These are phyloP conservation scores for Polydesmus complanatus DNA, from an alignment of 2,888 invertebrate genomes.

Conservation along the genomic window DNA sequence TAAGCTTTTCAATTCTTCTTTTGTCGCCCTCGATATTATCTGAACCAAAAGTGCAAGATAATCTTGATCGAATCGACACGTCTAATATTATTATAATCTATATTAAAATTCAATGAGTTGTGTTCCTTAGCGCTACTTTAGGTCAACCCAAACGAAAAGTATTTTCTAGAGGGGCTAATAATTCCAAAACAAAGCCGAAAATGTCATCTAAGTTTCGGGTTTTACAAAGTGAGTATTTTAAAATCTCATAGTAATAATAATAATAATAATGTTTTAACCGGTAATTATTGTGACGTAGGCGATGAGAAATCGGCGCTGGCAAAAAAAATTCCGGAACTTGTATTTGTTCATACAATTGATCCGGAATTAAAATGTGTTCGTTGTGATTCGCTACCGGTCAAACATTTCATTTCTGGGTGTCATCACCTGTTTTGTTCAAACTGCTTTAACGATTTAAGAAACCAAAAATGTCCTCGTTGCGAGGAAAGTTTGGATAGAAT, in stretches of 20 bases:
- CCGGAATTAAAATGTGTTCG: neutral
- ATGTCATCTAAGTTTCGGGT: neutral
- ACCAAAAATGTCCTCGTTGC: neutral
- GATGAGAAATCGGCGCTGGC: neutral
- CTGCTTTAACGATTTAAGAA: neutral
- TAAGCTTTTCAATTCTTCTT: too few species aligned
- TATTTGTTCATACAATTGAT: neutral
- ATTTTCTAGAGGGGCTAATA: too few species aligned
- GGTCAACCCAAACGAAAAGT: too few species aligned
- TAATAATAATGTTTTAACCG: neutral
- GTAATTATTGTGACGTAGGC: neutral
- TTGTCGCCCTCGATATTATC: too few species aligned
- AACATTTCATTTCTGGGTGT: neutral
- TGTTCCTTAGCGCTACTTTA: too few species aligned
- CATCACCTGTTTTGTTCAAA: neutral
- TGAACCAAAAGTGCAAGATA: too few species aligned
- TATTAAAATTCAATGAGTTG: too few species aligned
- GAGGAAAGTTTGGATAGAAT: neutral
- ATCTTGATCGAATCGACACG: too few species aligned
- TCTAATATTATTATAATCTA: too few species aligned
- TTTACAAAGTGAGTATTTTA: neutral
- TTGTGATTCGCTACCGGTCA: neutral
- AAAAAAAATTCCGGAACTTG: neutral
- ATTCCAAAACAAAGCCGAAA: too few species aligned
- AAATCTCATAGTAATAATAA: neutral